phyloP scores from a whole-genome alignment of 2,797 vertebrate species.

The Notolabrus celidotus region DNA sequence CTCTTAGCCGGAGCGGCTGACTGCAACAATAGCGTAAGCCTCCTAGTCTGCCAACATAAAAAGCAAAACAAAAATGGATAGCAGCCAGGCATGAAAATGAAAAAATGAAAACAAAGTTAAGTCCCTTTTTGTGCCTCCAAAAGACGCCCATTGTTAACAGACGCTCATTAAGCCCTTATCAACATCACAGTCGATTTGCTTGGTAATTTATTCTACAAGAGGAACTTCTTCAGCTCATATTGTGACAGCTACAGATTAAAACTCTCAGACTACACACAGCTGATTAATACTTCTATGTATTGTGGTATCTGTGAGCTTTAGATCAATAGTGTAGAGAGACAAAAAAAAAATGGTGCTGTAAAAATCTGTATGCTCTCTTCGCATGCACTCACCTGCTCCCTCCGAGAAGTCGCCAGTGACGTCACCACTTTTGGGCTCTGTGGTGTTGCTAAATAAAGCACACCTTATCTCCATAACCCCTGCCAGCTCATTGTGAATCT shows the following conservation, averaged over 20 bases:
- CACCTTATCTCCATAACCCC: slow-evolving; percentile 73
- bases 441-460: slow-evolving; percentile 68
- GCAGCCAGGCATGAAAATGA: slow-evolving; percentile 36
- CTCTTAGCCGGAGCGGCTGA: slow-evolving; percentile 42
- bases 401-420: slow-evolving; percentile 31
- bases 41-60: slow-evolving; percentile 47
- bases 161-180: slow-evolving; percentile 50
- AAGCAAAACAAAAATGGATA: slow-evolving; percentile 54
- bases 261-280: background rate
- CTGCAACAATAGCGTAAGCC: slow-evolving; percentile 62
- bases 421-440: slow-evolving; percentile 40
- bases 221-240: slow-evolving; percentile 2
- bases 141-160: slow-evolving; percentile 44
- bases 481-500: slow-evolving; percentile 54
- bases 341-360: background rate
- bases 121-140: slow-evolving; percentile 31
- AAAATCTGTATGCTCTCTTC: background rate
- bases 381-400: background rate
- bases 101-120: slow-evolving; percentile 37
- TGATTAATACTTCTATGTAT: slow-evolving; percentile 5
- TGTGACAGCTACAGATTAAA: slow-evolving; percentile 5
- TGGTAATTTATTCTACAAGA: slow-evolving; percentile 33
- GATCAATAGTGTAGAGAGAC: background rate
- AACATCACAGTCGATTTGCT: slow-evolving; percentile 42
- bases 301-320: background rate